These are phyloP conservation scores for Apodemus sylvaticus DNA, from an alignment of 2,113 vertebrate genomes.

Conservation along the genomic window DNA sequence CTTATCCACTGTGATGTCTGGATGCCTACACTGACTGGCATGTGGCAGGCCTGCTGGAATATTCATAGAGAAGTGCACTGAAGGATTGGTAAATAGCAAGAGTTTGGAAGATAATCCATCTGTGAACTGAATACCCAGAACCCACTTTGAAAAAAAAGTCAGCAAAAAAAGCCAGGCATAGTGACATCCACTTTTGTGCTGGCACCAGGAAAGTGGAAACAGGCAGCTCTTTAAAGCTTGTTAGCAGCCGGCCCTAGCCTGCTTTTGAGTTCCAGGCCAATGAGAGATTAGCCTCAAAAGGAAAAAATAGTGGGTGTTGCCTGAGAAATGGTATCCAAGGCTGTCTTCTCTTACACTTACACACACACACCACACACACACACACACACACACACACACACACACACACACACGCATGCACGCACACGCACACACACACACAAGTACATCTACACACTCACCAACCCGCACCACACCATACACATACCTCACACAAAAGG, in stretches of 20 bases:
- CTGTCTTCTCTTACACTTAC: background rate
- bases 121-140: background rate
- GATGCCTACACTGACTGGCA: background rate
- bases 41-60: background rate
- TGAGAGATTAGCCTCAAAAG: background rate
- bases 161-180: background rate
- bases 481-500: no score
- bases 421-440: background rate
- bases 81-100: background rate
- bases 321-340: background rate
- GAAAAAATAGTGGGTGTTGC: background rate
- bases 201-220: no score
- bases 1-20: fast-evolving
- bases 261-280: background rate
- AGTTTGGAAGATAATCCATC: background rate
- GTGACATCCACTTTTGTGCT: background rate
- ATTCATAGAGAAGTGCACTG: background rate
- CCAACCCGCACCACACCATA: background rate
- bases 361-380: background rate
- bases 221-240: no score
- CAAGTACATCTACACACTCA: background rate
- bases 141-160: background rate
- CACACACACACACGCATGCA: background rate
- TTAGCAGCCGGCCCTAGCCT: background rate
- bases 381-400: background rate